Percentiles rank a stretch among this genome's conserved stretches.
These are phyloP conservation scores for Lordiphosa clarofinis DNA, from an alignment of 1,140 invertebrate species.

Conservation along the genomic window DNA sequence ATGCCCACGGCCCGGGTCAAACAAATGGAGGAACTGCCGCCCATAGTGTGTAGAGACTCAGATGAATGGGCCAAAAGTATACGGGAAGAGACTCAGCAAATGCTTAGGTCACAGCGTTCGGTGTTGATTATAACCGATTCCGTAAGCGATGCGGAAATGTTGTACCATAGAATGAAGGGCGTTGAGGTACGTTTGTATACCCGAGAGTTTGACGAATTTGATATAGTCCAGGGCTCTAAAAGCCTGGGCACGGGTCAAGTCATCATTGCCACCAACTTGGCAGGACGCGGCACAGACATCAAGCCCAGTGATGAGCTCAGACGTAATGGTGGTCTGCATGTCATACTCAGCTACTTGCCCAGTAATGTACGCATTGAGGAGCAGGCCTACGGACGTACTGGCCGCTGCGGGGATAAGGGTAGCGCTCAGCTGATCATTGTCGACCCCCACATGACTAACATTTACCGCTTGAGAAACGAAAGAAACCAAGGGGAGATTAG, in stretches of 20 bases:
- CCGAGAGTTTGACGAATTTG: slow-evolving; percentile 9
- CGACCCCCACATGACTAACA: background rate
- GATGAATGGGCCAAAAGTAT: background rate
- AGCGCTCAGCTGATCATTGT: slow-evolving; percentile 7
- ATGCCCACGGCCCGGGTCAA: slow-evolving; percentile 4
- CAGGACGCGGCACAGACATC: slow-evolving; percentile 15
- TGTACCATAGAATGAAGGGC: background rate
- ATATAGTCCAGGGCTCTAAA: background rate
- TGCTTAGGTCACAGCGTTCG: background rate
- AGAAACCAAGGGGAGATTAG: background rate
- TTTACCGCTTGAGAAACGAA: slow-evolving; percentile 1
- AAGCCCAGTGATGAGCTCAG: background rate
- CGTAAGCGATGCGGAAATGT: slow-evolving; percentile 2
- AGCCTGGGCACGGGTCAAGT: background rate
- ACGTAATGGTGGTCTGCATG: slow-evolving; percentile 4
- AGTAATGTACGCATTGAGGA: slow-evolving; percentile 10
- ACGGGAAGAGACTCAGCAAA: background rate
- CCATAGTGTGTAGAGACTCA: slow-evolving; percentile 1
- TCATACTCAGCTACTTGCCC: slow-evolving; percentile 6
- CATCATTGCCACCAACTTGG: slow-evolving; percentile 16
- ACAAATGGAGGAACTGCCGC: slow-evolving; percentile 3
- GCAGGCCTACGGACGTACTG: slow-evolving; percentile 14
- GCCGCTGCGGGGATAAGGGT: slow-evolving; percentile 3
- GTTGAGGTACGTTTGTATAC: slow-evolving; percentile 5
- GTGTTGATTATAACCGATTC: slow-evolving; percentile 13